Evolutionary conservation across 1,140 invertebrate genomes (phyloP), one percentile per base, ranked within the genome.

Genomic region (Penaeus chinensis): DNA sequence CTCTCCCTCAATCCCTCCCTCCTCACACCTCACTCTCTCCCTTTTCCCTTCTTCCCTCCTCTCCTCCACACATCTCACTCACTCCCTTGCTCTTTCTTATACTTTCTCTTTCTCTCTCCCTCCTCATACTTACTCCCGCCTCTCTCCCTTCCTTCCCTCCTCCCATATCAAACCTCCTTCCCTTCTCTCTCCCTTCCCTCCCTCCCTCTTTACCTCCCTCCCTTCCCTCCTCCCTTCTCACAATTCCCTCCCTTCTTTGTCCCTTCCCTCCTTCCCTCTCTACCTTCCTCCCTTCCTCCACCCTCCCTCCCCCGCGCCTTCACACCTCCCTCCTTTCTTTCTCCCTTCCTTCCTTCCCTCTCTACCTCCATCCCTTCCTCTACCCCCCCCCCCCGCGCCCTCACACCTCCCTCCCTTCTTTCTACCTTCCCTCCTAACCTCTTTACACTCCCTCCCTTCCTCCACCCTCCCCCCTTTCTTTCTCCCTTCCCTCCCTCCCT

Each of bases 1-100:
- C 79, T 60, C 62, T 61, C 63, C 63, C 22, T 65, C 81, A 82
- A 27, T 63, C 63, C 60, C 81, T 63, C 54, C 63, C 13, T 65
- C 81, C 81, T 32, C 47, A 47, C 10, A 3, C 54, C 42, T 62
- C 54, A 16, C 79, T n/a, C 71, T 74, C 16, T 20, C 71, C 71
- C 24, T 24, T 16, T 16, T 24, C 24, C 71, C 24, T 32, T 24
- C 24, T 27, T 18, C 37, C 79, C 22, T 61, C 8, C 79, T 61
- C 32, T 19, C 37, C 22, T 47, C 32, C 77, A 27, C 77, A 19
- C 24, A 27, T 24, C 37, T 37, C 42, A 22, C n/a, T 24, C 77
- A 16, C 77, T 37, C 37, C 76, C 76, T 32, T 77, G 16, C 78
- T 54, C 27, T 32, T 32, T 32, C 78, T 32, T 80, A 76, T 24